Conservation (phyloP, 2,888 invertebrate species). For the Lamellibrachia columna region DNA sequence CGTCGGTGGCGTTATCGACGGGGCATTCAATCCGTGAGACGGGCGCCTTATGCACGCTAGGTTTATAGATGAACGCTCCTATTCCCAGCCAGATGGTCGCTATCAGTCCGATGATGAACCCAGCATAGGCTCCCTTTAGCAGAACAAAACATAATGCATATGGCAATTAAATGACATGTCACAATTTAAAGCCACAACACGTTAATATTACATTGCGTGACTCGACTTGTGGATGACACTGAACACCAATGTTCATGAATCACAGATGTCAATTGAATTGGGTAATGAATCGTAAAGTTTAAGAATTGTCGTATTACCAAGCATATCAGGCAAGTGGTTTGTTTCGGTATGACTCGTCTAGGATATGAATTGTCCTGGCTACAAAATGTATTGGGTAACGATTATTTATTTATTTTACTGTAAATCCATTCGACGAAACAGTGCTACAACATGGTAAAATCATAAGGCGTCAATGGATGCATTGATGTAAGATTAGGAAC, state of each 20-base stretch:
- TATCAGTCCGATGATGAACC: conserved; percentile 74
- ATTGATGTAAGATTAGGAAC: too few relatives aligned
- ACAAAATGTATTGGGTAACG: too few relatives aligned
- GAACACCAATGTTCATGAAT: background rate
- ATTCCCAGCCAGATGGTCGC: conserved; percentile 86
- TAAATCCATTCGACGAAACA: too few relatives aligned
- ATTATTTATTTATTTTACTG: too few relatives aligned
- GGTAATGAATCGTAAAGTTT: background rate
- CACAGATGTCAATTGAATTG: background rate
- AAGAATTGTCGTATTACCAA: background rate
- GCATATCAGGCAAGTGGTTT: background rate
- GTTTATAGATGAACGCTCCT: conserved; percentile 74
- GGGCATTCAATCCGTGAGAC: conserved; percentile 20
- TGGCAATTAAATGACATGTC: background rate
- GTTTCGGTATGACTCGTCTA: background rate
- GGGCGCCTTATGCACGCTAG: background rate
- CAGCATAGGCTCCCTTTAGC: conserved; percentile 76
- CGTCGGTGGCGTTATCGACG: background rate
- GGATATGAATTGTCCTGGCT: background rate
- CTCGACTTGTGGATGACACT: background rate
- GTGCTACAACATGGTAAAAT: too few relatives aligned
- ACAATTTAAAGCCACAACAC: background rate
- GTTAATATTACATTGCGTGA: background rate
- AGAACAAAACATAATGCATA: background rate
- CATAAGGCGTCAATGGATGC: too few relatives aligned